A percentile compares a stretch with the other conserved stretches of the same genome.
Evolutionary conservation across 2,888 invertebrate genomes (phyloP).

Genomic region (Melanotus villosus): DNA sequence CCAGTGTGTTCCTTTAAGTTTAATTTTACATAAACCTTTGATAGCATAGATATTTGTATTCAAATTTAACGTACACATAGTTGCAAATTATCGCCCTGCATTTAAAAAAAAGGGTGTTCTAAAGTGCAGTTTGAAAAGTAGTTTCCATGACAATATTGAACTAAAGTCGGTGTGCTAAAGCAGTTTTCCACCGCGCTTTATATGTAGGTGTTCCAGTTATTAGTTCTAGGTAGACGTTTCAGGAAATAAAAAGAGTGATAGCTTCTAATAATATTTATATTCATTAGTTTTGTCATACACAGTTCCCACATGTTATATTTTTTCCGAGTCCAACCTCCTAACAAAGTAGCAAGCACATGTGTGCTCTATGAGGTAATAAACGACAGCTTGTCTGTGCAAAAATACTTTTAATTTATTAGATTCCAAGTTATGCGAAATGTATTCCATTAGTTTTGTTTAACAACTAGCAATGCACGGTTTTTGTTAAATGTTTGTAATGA

Average conservation of each 20-base stretch:
- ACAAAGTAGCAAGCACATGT: constrained; percentile 1
- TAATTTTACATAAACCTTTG: too few relatives aligned
- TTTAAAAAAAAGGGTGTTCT: too few relatives aligned
- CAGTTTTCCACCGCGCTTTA: not conserved
- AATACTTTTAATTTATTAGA: not conserved
- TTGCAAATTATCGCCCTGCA: too few relatives aligned
- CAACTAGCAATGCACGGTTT: too few relatives aligned
- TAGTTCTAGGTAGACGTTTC: constrained; percentile 1
- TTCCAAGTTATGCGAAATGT: not conserved
- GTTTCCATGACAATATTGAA: too few relatives aligned
- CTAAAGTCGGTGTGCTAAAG: not conserved
- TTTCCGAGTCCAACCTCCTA: not conserved
- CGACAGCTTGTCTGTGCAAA: not conserved
- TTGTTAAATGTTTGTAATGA: too few relatives aligned
- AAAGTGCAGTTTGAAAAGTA: too few relatives aligned
- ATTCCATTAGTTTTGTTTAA: too few relatives aligned
- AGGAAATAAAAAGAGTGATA: constrained; percentile 14
- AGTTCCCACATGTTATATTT: constrained; percentile 4
- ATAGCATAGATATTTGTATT: too few relatives aligned
- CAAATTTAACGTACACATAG: too few relatives aligned
- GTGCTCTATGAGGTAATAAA: constrained; percentile 3
- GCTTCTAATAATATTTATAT: constrained; percentile 16
- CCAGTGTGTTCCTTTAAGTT: too few relatives aligned
- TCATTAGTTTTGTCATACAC: constrained; percentile 14
- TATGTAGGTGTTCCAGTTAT: constrained; percentile 14